Percentiles rank a stretch among this genome's conserved stretches.
phyloP scores from a whole-genome alignment of 2,797 vertebrate genomes.

The Labeo calbasu region DNA sequence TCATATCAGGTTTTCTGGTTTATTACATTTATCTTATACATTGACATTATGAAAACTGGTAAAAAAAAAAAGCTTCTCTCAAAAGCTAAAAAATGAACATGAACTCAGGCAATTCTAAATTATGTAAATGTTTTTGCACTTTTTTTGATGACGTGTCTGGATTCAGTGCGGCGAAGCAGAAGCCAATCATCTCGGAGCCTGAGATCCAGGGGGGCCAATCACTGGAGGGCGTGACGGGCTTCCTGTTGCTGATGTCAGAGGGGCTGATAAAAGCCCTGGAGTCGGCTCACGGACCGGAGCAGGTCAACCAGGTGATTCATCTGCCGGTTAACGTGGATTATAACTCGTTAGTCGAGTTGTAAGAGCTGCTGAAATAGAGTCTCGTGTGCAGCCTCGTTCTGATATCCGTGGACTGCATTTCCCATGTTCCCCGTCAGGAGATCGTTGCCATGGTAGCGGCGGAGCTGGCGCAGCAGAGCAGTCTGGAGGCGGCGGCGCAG shows the following conservation, averaged over 20 bases:
- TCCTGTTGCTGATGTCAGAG: conserved; percentile 95
- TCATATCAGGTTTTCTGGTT: not conserved
- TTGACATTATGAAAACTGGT: not conserved
- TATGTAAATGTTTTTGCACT: not conserved
- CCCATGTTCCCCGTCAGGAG: conserved; percentile 78
- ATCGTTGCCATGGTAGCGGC: conserved; percentile 97
- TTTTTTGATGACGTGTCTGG: not conserved
- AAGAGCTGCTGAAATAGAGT: not conserved
- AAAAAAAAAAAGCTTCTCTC: not conserved
- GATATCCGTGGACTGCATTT: conserved; percentile 31
- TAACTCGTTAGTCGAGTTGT: no score
- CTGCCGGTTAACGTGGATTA: not conserved
- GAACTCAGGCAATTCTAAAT: not conserved
- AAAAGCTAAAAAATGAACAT: not conserved
- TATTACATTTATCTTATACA: not conserved
- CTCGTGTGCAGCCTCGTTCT: not conserved
- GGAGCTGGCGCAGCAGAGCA: conserved; percentile 91
- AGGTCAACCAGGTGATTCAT: conserved; percentile 90
- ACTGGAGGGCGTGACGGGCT: conserved; percentile 89
- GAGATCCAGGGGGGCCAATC: conserved; percentile 91
- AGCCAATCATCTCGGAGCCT: conserved; percentile 90
- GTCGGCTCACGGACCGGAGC: conserved; percentile 91
- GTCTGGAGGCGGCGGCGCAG: conserved; percentile 89
- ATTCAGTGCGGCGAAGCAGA: conserved; percentile 86
- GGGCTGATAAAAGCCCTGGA: conserved; percentile 95